Evolutionary conservation across 1,140 invertebrate species (phyloP), one percentile per base, ranked within the genome.

Genomic region (Zeugodacus cucurbitae): DNA sequence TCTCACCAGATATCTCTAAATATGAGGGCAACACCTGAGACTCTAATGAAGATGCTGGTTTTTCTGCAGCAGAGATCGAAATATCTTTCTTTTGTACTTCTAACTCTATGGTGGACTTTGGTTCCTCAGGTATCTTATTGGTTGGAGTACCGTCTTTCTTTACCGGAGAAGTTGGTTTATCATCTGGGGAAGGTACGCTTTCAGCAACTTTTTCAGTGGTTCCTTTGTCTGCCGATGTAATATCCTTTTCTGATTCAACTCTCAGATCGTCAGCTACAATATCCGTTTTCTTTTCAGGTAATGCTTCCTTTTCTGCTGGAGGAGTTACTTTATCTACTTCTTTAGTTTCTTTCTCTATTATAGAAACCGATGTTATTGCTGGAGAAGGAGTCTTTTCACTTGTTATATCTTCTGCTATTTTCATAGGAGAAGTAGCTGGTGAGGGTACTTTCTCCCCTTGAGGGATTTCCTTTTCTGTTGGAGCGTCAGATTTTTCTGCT

Each of bases 191-290:
- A 7, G 58, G 14, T 14, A 48, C 48, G 86, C 32, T 90, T 88
- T 88, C 74, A 14, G 89, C 87, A 29, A 26, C 67, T 67, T 89
- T 70, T 87, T 87, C 54, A 10, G 26, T 7, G 11, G 41, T 3
- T 3, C 3, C 37, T 41, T 41, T 41, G 3, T 41, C 37, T 3
- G 37, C 37, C 7, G 3, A 7, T 41, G 37, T 41, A 7, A 41
- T 41, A 3, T 41, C 37, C 37, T 41, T 41, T 41, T 41, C 37
- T 7, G 37, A 3, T 41, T 3, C 3, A 7, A 7, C 37, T 41
- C 3, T 3, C 3, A 41, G 37, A 3, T 3, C 37, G 3, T 7
- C 37, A 57, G 11, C 54, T 17, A 57, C 3, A 57, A 11, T 57
- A 57, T 57, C 54, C 20, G 3, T 11, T 57, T 57, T 11, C 54